Base-by-base conservation (phyloP, 2,888 invertebrate species). In the Drosophila subquinaria region DNA sequence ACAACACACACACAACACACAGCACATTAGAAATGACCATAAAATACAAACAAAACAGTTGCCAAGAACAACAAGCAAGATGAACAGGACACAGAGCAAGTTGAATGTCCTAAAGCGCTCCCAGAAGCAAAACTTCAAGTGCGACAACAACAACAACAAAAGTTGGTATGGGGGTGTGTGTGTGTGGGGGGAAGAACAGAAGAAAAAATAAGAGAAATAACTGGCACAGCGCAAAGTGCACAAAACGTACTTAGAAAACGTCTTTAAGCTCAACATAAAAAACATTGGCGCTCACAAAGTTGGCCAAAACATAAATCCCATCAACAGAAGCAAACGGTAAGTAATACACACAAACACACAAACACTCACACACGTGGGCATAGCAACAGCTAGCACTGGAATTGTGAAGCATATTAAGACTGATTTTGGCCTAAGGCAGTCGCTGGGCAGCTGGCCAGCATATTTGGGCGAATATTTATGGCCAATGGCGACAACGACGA, bases 391-490 rank as follows among this genome's bases (percentile, higher is more conserved):
- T 60, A 64, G 79, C 20, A 20, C 56, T 63, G 42, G 53, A 61
- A 52, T 40, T 40, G 40, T 66, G 66, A 40, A 69, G 63, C 82
- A 84, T 87, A 86, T 89, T 86, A 86, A 87, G 89, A 89, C 86
- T 74, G 86, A 87, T 89, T 89, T 87, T 79, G 81, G 82, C 83
- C 79, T 79, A 57, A 84, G 77, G 85, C 84, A 60, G 69, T 50
- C 59, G 78, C 68, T 63, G 81, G 81, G 73, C 81, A 69, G 80
- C 75, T 82, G 88, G 86, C 86, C 90, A 88, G 77, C 86, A 89
- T 87, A 85, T 87, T 87, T 89, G 79, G 86, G 60, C 83, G 86
- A 76, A 88, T 87, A 87, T 87, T 87, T 87, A 87, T 87, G 79
- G 86, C 81, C 82, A 70, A 70, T 64, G 73, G 84, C 74, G 63